Conservation (phyloP, 2,113 vertebrate genomes). For the Mastomys coucha region DNA sequence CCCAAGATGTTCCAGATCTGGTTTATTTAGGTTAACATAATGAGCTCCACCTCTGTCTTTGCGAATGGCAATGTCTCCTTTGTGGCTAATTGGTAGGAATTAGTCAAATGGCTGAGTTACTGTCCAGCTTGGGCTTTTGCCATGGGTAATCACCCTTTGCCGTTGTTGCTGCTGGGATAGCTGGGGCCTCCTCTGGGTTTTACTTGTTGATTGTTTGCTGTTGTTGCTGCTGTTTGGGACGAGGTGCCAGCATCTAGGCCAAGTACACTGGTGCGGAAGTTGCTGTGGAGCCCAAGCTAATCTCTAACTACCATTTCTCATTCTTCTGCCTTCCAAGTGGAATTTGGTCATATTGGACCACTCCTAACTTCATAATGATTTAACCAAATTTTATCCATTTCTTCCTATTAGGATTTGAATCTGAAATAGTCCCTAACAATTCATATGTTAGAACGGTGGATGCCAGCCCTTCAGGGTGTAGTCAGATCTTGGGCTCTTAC, state of each 20-base stretch:
- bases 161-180: background rate
- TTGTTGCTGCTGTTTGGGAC: background rate
- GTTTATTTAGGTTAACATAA: background rate
- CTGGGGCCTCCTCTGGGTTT: background rate
- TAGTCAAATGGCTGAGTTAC: slow-evolving; percentile 34
- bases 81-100: background rate
- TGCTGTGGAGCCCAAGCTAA: background rate
- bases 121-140: background rate
- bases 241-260: background rate
- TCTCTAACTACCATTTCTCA: background rate
- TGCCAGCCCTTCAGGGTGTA: background rate
- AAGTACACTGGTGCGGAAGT: background rate
- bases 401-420: background rate
- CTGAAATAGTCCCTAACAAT: background rate
- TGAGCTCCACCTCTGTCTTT: background rate
- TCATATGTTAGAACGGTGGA: background rate
- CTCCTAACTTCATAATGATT: background rate
- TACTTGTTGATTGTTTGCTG: background rate
- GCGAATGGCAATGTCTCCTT: background rate
- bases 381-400: background rate
- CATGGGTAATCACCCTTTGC: background rate
- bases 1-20: background rate
- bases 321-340: background rate
- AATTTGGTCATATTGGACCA: background rate
- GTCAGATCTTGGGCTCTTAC: background rate